These are phyloP conservation scores for Macrosiphum euphorbiae DNA, from an alignment of 2,888 invertebrate genomes.

Conservation along the genomic window DNA sequence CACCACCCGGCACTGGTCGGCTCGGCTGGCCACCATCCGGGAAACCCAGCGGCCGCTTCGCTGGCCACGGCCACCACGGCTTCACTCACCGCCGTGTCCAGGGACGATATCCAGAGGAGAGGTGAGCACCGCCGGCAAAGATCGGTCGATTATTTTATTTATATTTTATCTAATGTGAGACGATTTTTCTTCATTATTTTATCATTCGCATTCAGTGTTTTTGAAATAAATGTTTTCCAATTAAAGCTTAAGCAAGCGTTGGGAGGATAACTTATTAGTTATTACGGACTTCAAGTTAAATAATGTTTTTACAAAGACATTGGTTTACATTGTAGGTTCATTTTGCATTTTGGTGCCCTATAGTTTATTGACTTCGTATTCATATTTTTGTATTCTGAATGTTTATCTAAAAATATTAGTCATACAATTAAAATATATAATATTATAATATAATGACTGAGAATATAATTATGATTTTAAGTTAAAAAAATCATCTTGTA, in stretches of 20 bases:
- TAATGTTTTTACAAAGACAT: not conserved
- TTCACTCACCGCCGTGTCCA: slow-evolving; percentile 45
- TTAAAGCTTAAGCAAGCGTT: not conserved
- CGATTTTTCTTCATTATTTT: not conserved
- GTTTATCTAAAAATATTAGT: not conserved
- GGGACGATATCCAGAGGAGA: slow-evolving; percentile 63
- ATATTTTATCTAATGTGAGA: not conserved
- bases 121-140: slow-evolving; percentile 48
- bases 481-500: not conserved
- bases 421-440: not conserved
- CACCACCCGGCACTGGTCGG: slow-evolving; percentile 63
- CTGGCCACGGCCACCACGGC: slow-evolving; percentile 53
- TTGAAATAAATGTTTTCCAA: not conserved
- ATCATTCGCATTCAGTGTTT: not conserved
- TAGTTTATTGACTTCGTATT: not conserved
- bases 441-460: not conserved
- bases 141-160: not conserved
- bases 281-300: not conserved
- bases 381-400: not conserved
- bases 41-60: slow-evolving; percentile 51
- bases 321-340: not conserved
- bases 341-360: not conserved
- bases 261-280: not conserved
- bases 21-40: slow-evolving; percentile 59
- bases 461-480: not conserved